Evolutionary conservation across 1,140 invertebrate species (phyloP).

Genomic region (Scaptomyza hsui): DNA sequence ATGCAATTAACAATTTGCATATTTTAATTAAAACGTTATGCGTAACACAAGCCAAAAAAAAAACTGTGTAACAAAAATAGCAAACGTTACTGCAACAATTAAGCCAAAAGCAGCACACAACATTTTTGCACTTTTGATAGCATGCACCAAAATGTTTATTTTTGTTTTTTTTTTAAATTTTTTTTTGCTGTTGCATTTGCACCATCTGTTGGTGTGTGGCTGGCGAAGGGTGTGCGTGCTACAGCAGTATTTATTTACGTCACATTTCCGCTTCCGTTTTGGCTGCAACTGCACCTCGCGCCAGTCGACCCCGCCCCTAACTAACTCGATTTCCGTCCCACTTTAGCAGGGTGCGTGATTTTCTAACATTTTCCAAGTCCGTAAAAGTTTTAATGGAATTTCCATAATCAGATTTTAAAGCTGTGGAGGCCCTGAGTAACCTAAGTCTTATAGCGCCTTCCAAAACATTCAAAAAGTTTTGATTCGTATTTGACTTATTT

Average conservation of each 20-base stretch:
- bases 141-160: constrained; percentile 46
- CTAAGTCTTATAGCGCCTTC: background rate
- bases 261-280: constrained; percentile 68
- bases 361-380: constrained; percentile 54
- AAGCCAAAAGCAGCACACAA: background rate
- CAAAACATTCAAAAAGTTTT: background rate
- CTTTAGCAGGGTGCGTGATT: constrained; percentile 61
- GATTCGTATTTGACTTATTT: constrained; percentile 5
- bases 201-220: constrained; percentile 23
- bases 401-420: constrained; percentile 65
- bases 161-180: constrained; percentile 32
- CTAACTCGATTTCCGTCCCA: constrained; percentile 53
- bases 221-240: constrained; percentile 61
- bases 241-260: constrained; percentile 65
- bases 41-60: constrained; percentile 11
- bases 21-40: constrained; percentile 43
- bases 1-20: constrained; percentile 40
- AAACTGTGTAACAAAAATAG: constrained; percentile 4
- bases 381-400: constrained; percentile 74
- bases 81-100: constrained; percentile 2
- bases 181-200: constrained; percentile 22
- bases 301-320: constrained; percentile 15
- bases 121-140: constrained; percentile 29
- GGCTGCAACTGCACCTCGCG: constrained; percentile 40
- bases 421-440: background rate